phyloP scores from a whole-genome alignment of 1,140 invertebrate genomes.

The Drosophila gunungcola region DNA sequence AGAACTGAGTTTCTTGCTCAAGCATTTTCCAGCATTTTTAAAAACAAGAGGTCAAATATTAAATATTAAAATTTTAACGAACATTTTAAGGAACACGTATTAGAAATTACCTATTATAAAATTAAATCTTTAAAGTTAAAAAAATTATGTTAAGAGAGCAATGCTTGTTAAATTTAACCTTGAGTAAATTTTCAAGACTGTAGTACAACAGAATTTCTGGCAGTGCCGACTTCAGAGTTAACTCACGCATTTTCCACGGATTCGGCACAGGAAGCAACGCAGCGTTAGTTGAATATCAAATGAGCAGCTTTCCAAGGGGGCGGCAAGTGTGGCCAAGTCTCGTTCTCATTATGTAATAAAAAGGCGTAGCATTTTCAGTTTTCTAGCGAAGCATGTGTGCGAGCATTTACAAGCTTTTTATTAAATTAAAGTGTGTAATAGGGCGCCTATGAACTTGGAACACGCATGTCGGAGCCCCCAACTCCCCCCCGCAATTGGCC shows the following conservation, averaged over 20 bases:
- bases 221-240: constrained; percentile 9
- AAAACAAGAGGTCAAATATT: too few species aligned
- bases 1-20: too few species aligned
- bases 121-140: too few species aligned
- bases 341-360: constrained; percentile 77
- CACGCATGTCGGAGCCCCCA: constrained; percentile 51
- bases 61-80: too few species aligned
- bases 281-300: constrained; percentile 70
- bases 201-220: background rate
- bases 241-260: constrained; percentile 64
- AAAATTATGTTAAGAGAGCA: too few species aligned
- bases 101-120: too few species aligned
- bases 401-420: constrained; percentile 81
- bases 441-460: constrained; percentile 68
- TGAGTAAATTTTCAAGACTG: too few species aligned
- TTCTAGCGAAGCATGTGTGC: constrained; percentile 54
- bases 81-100: too few species aligned
- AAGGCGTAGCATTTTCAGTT: constrained; percentile 66
- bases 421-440: constrained; percentile 82
- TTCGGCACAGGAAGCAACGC: constrained; percentile 64
- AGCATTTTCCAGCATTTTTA: too few species aligned
- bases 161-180: too few species aligned
- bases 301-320: constrained; percentile 43
- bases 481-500: constrained; percentile 22
- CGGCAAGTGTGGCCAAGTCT: constrained; percentile 41